phyloP scores from a whole-genome alignment of 92 coral and sea anemone species.

The Chrysogorgia sp. region DNA sequence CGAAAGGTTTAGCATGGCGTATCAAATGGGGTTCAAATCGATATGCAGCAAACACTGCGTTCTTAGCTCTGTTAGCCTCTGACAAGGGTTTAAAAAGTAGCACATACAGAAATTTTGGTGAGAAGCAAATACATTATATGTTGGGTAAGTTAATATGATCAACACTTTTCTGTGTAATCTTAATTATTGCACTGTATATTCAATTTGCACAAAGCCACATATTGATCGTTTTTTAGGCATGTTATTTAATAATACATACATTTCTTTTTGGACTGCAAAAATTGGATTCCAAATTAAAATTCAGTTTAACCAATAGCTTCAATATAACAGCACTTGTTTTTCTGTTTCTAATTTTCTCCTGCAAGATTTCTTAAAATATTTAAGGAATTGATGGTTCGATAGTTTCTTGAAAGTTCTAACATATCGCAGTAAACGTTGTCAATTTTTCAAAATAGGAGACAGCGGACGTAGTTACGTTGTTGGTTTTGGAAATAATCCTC shows the following conservation, averaged over 20 bases:
- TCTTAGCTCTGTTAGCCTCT: constrained; percentile 83
- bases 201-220: background rate
- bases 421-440: background rate
- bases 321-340: too few relatives aligned
- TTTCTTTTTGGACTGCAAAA: constrained; percentile 12
- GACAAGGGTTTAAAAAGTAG: constrained; percentile 65
- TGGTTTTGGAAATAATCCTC: constrained; percentile 78
- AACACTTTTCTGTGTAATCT: too few relatives aligned
- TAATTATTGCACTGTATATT: too few relatives aligned
- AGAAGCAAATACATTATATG: constrained; percentile 68
- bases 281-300: background rate
- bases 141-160: constrained; percentile 3
- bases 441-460: constrained; percentile 70
- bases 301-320: too few relatives aligned
- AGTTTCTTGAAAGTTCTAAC: background rate
- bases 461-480: constrained; percentile 81
- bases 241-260: too few relatives aligned
- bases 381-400: too few relatives aligned
- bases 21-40: constrained; percentile 83
- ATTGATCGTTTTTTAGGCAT: background rate
- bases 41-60: constrained; percentile 86
- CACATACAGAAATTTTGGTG: constrained; percentile 67
- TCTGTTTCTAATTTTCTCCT: too few relatives aligned
- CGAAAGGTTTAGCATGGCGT: constrained; percentile 89
- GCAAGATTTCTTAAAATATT: too few relatives aligned